Conservation (phyloP, 2,113 vertebrate species). For the Carettochelys insculpta region DNA sequence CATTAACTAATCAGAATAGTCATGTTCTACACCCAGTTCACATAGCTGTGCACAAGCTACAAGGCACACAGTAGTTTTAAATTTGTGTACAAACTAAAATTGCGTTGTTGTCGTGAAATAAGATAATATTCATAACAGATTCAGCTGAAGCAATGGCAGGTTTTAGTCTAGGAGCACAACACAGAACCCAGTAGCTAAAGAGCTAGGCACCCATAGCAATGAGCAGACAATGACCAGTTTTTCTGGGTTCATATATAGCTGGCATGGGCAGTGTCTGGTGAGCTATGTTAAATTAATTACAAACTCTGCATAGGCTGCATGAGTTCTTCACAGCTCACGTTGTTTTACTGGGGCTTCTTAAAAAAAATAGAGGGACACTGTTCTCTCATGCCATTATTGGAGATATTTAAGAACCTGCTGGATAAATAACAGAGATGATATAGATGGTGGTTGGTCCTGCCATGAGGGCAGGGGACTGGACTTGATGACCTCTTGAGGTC, state of each 20-base stretch:
- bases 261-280: neutral
- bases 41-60: neutral
- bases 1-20: neutral
- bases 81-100: constrained; percentile 21
- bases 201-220: neutral
- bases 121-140: neutral
- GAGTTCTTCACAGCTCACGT: neutral
- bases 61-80: neutral
- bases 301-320: neutral
- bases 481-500: too few relatives aligned
- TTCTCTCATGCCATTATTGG: too few relatives aligned
- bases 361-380: too few relatives aligned
- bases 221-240: neutral
- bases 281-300: neutral
- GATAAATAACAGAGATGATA: too few relatives aligned
- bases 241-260: neutral
- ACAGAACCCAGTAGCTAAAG: neutral
- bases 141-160: neutral
- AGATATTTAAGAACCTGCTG: too few relatives aligned
- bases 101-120: neutral
- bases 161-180: too few relatives aligned
- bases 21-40: neutral
- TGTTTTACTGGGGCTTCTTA: neutral
- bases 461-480: too few relatives aligned
- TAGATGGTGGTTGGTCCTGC: too few relatives aligned